Conservation (phyloP, 2,888 invertebrate genomes). For the Luperina testacea region DNA sequence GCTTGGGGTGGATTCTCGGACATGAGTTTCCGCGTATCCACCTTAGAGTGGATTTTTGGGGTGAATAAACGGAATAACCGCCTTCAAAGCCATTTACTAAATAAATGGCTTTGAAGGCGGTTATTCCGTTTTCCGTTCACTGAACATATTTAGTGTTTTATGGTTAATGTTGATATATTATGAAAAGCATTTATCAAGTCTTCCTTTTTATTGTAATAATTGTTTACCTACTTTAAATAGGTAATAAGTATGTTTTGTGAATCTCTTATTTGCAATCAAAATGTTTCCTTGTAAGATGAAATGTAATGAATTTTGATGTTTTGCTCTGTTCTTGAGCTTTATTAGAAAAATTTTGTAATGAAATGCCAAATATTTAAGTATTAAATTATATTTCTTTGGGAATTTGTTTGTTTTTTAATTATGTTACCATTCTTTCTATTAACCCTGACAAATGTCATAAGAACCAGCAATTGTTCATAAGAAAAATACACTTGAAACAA, state of each 20-base stretch:
- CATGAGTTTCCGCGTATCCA: too few relatives aligned
- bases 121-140: too few relatives aligned
- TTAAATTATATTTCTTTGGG: constrained; percentile 48
- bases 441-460: neutral
- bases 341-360: constrained; percentile 43
- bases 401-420: neutral
- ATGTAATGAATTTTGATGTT: constrained; percentile 32
- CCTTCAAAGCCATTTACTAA: too few relatives aligned
- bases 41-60: too few relatives aligned
- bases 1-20: too few relatives aligned
- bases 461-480: neutral
- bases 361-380: constrained; percentile 64
- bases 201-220: constrained; percentile 52
- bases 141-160: neutral
- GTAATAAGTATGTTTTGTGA: constrained; percentile 21
- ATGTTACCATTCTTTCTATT: neutral
- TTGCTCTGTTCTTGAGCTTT: constrained; percentile 44
- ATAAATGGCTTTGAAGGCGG: too few relatives aligned
- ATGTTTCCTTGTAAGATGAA: constrained; percentile 21
- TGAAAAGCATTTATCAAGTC: constrained; percentile 45
- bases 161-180: neutral
- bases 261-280: constrained; percentile 42
- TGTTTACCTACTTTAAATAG: constrained; percentile 10
- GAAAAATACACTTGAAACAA: neutral
- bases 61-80: too few relatives aligned